Base-by-base conservation (phyloP, 2,888 invertebrate genomes). In the Portevinia maculata region DNA sequence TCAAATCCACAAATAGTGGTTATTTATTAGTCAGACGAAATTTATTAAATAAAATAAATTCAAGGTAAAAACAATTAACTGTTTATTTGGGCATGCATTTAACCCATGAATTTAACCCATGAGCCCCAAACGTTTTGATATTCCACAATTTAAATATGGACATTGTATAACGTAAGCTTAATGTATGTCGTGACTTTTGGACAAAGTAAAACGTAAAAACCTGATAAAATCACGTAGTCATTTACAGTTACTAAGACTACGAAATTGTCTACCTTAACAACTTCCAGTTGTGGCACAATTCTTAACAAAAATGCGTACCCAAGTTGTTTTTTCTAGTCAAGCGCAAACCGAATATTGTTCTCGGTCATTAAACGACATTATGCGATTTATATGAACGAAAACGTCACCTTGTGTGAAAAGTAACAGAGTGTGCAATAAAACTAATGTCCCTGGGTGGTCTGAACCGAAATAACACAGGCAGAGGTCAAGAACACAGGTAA, bases 401-500 rank as follows among this genome's bases (percentile, higher is more conserved):
- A 50, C 52, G 28, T 32, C 70, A 78, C 70, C 64, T 70, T 62
- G 55, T 64, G 6, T 28, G 21, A 37, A 15, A 65, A 48, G 50
- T 30, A 64, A 17, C 13, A 24, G 62, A 34, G 55, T 78, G 55
- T 64, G 24, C 50, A 59, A 59, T 50, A 17, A 69, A 57, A 55
- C 19, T 15, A 32, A 65, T 67, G 37, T 53, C 48, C 46, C 46
- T 53, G 73, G 73, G 73, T 79, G 73, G 79, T 73, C 73, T 53
- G 52, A 50, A 17, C 50, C 50, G 70, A 48, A 53, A 74, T 48
- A 48, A 32, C 39, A 74, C 55, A 55, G 73, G 17, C 64, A 79
- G 60, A 79, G 79, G 65, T 79, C 67, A 73, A 67, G 53, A 67
- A 37, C 59, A 37, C 59, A 37, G 34, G 39, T 70, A 9, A 55